phyloP scores from a whole-genome alignment of 2,888 invertebrate genomes.

The Ormia ochracea region DNA sequence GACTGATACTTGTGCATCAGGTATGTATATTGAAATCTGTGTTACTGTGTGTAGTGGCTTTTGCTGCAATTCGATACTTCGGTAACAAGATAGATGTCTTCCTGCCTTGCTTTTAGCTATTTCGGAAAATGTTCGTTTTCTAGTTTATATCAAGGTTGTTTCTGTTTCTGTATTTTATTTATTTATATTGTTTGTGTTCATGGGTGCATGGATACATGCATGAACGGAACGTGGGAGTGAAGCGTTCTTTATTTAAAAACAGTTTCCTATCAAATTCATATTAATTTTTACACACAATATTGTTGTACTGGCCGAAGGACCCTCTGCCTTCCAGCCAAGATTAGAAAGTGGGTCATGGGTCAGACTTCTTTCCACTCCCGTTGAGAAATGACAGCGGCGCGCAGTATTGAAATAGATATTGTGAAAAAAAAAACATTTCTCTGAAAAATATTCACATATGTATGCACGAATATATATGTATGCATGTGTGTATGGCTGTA shows the following conservation, averaged over 20 bases:
- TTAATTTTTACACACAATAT: too few relatives aligned
- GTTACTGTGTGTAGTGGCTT: background rate
- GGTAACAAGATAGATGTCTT: slow-evolving; percentile 14
- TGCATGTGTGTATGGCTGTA: background rate
- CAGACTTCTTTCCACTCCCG: too few relatives aligned
- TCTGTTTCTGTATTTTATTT: slow-evolving; percentile 60
- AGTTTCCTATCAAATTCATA: too few relatives aligned
- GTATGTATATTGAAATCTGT: background rate
- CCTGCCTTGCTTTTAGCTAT: slow-evolving; percentile 5
- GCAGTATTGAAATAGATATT: too few relatives aligned
- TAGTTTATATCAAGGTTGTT: slow-evolving; percentile 65
- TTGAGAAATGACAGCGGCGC: too few relatives aligned
- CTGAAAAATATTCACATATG: background rate
- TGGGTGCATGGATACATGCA: background rate
- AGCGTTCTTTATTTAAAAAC: too few relatives aligned
- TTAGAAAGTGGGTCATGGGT: too few relatives aligned
- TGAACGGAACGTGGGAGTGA: background rate
- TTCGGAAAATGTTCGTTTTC: slow-evolving; percentile 31
- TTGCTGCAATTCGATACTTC: slow-evolving; percentile 10
- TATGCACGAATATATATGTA: background rate
- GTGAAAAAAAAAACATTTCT: too few relatives aligned
- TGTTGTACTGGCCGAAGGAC: too few relatives aligned
- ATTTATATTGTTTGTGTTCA: slow-evolving; percentile 1
- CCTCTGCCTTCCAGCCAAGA: too few relatives aligned
- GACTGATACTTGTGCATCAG: background rate